Percentiles rank a stretch among this genome's conserved stretches.
Evolutionary conservation across 2,888 invertebrate species (phyloP).

Genomic region (Catocala fraxini): DNA sequence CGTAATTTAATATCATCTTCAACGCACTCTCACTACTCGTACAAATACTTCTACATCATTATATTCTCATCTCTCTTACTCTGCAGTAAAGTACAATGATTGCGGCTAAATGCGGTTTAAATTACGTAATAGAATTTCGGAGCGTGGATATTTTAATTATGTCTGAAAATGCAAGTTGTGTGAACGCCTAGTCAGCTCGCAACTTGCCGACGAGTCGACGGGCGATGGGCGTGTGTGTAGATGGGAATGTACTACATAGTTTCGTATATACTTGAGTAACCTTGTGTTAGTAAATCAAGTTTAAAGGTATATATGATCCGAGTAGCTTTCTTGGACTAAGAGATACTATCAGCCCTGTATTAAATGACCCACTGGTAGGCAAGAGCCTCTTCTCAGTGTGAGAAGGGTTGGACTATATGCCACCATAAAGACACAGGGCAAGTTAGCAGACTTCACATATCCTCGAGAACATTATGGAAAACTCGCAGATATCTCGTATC

Average conservation of each 20-base stretch:
- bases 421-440: too few species aligned
- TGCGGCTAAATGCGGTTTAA: slow-evolving; percentile 48
- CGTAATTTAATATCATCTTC: too few species aligned
- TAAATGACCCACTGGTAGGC: too few species aligned
- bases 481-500: too few species aligned
- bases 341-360: too few species aligned
- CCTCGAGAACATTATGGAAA: too few species aligned
- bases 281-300: slow-evolving; percentile 9
- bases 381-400: too few species aligned
- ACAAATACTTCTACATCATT: neutral
- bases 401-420: too few species aligned
- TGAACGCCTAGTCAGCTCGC: slow-evolving; percentile 58
- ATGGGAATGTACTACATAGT: neutral
- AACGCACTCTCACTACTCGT: too few species aligned
- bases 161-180: slow-evolving; percentile 65
- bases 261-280: neutral
- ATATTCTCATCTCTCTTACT: neutral
- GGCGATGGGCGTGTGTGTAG: slow-evolving; percentile 18
- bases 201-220: slow-evolving; percentile 38
- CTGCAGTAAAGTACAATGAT: slow-evolving; percentile 32
- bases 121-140: slow-evolving; percentile 65
- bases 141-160: slow-evolving; percentile 68
- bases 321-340: too few species aligned
- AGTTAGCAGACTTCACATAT: too few species aligned
- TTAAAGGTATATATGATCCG: too few species aligned